Evolutionary conservation across 2,113 vertebrate species (phyloP), one percentile per base, ranked within the genome.

Genomic region (Nibea coibor): DNA sequence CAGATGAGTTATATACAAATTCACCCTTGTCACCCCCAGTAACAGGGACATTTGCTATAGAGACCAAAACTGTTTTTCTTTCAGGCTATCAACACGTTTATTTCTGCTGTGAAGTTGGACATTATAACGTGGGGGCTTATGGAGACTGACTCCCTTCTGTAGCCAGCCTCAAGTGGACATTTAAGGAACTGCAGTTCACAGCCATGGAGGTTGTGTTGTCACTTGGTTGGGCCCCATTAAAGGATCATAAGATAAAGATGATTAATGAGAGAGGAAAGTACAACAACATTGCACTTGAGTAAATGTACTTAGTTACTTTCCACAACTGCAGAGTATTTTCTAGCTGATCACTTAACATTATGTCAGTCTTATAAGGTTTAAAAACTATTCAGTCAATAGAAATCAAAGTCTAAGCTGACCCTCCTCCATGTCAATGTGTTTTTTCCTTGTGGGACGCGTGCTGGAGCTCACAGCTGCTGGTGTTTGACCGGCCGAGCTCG

Each of bases 401-500:
- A 3, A 11, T 26, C 2, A 42, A 42, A 10, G 8, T 50, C 16
- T 22, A 11, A 14, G 6, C 20, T 57, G 39, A 19, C 22, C n/a
- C 31, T 66, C 19, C 58, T 51, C 28, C 15, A 62, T 48, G 10
- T 54, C 45, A 3, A 54, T 35, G 43, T 39, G 14, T 64, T 26
- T 54, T 56, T 5, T 10, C 26, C 57, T 6, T 31, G 1, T 15
- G 45, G 16, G 31, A 57, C 15, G 20, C 7, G 2, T 26, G 53
- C 26, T 63, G 71, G 53, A 64, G 81, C 16, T 51, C 70, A 31
- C 57, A 72, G 68, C 66, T 75, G 57, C 31, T 67, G 73, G 42
- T 47, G 67, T 75, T 80, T 79, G 61, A 80, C 61, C 67, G 62
- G 48, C 68, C 17, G 54, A 19, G 12, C 42, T 78, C 28, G 10